Conservation (phyloP, 2,113 vertebrate genomes). For the Numenius arquata region DNA sequence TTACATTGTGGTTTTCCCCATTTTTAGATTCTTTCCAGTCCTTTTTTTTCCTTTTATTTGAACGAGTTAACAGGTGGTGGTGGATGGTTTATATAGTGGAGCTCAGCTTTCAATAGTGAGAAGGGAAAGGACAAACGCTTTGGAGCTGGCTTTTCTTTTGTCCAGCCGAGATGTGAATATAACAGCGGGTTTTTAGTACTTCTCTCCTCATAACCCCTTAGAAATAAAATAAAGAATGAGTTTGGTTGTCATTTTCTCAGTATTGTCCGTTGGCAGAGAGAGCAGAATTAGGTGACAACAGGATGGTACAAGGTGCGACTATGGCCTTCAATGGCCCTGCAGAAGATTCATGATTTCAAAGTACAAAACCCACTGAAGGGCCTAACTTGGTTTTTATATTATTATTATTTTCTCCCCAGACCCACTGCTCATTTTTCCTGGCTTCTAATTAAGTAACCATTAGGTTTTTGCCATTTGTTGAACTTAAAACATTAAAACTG, state of each 20-base stretch:
- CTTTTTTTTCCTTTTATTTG: neutral
- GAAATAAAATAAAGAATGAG: neutral
- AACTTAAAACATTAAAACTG: neutral
- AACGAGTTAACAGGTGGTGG: neutral
- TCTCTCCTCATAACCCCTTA: neutral
- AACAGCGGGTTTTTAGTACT: neutral
- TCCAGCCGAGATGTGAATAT: neutral
- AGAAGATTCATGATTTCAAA: neutral
- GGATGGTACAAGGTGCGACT: neutral
- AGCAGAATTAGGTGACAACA: neutral
- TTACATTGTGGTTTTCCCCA: accelerated
- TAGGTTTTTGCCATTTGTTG: neutral
- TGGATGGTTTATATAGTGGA: neutral
- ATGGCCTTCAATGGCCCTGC: neutral
- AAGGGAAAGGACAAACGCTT: neutral
- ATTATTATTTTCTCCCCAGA: neutral
- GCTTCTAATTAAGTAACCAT: neutral
- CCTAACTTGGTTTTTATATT: neutral
- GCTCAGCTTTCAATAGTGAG: neutral
- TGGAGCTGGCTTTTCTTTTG: neutral
- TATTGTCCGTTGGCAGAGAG: neutral
- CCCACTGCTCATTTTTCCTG: neutral
- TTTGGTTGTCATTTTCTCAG: neutral
- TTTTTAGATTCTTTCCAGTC: neutral
- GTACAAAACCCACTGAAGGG: neutral